Conservation (phyloP, 1,140 invertebrate genomes). For the Diorhabda sublineata region DNA sequence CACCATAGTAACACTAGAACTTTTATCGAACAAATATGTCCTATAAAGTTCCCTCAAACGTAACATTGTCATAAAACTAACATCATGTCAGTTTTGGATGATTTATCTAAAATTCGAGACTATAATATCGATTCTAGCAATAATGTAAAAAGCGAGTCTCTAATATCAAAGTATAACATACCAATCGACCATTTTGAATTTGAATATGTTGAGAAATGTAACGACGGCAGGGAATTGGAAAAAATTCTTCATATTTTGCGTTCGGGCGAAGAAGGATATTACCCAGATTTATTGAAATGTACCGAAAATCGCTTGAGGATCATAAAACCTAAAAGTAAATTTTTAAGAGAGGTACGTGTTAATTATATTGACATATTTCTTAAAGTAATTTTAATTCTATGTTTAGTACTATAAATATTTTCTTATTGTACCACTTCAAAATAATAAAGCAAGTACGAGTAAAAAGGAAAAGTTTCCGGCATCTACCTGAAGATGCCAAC, state of each 20-base stretch:
- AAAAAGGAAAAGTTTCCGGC: no score
- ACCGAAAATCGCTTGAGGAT: slow-evolving; percentile 53
- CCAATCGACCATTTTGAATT: slow-evolving; percentile 59
- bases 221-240: slow-evolving; percentile 54
- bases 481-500: no score
- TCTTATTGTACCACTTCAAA: no score
- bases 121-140: slow-evolving; percentile 1
- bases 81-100: slow-evolving; percentile 25
- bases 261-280: slow-evolving; percentile 66
- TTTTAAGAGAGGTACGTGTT: slow-evolving; percentile 47
- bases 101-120: slow-evolving; percentile 20
- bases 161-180: slow-evolving; percentile 56
- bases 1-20: no score
- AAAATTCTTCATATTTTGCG: slow-evolving; percentile 57
- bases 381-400: no score
- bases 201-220: slow-evolving; percentile 54
- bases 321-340: slow-evolving; percentile 54
- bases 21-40: no score
- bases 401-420: no score
- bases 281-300: slow-evolving; percentile 54
- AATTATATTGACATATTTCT: no score
- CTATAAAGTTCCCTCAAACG: no score
- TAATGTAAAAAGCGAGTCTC: slow-evolving; percentile 27
- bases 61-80: background rate
- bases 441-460: no score